A percentile compares a stretch with the other conserved stretches of the same genome.
Evolutionary conservation across 2,797 vertebrate genomes (phyloP).

Genomic region (Distichodus sexfasciatus): DNA sequence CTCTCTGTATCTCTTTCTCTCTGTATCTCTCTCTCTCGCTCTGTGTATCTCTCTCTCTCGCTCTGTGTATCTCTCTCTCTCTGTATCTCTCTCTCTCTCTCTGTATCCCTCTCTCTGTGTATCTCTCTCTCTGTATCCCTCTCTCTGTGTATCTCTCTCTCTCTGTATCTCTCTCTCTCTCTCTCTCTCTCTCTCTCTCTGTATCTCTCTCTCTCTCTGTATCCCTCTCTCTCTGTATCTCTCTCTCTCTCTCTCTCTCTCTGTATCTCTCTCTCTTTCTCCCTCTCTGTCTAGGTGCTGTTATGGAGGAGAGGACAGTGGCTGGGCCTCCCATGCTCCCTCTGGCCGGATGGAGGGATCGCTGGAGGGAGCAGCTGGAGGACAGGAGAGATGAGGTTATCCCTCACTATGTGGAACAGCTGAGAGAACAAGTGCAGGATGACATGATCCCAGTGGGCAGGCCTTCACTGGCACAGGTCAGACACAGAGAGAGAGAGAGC

Average conservation of each 20-base stretch:
- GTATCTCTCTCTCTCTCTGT: too few relatives aligned
- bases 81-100: too few relatives aligned
- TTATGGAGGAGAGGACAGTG: conserved; percentile 45
- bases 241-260: conserved; percentile 27
- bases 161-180: too few relatives aligned
- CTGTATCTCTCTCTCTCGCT: too few relatives aligned
- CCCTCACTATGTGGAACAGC: conserved; percentile 77
- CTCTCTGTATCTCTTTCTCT: too few relatives aligned
- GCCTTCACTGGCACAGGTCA: conserved; percentile 89
- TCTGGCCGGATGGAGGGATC: conserved; percentile 31
- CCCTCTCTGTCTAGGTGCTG: conserved; percentile 67
- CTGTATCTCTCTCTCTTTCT: conserved; percentile 31
- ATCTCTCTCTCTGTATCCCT: too few relatives aligned
- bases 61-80: too few relatives aligned
- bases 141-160: too few relatives aligned
- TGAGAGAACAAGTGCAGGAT: conserved; percentile 80
- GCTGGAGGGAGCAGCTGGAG: conserved; percentile 58
- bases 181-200: too few relatives aligned
- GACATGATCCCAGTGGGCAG: conserved; percentile 86
- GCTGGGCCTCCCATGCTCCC: neutral
- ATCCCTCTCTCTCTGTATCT: neutral
- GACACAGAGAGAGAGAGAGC: conserved; percentile 36
- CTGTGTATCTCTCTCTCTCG: too few relatives aligned
- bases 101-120: too few relatives aligned
- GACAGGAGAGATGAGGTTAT: conserved; percentile 70